A percentile compares a stretch with the other conserved stretches of the same genome.
These are phyloP conservation scores for Elanoides forficatus DNA, from an alignment of 2,113 vertebrate species.

Conservation along the genomic window DNA sequence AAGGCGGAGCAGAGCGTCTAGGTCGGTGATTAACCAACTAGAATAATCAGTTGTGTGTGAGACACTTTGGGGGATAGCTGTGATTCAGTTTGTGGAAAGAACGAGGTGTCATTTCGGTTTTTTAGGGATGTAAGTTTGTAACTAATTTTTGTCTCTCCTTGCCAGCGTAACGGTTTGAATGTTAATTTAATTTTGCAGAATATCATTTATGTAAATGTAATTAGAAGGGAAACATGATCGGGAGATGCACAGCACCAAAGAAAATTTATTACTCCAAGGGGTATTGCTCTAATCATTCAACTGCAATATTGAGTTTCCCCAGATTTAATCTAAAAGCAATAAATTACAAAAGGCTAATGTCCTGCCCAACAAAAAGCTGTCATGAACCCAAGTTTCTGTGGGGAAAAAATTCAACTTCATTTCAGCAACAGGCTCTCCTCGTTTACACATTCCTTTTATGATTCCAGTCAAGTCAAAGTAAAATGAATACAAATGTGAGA, in stretches of 20 bases:
- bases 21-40: slow-evolving; percentile 55
- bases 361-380: slow-evolving; percentile 80
- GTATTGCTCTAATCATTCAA: slow-evolving; percentile 97
- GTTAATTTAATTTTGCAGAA: slow-evolving; percentile 92
- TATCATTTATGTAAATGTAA: slow-evolving; percentile 99
- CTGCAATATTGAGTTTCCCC: slow-evolving; percentile 96
- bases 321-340: slow-evolving; percentile 97
- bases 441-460: slow-evolving; percentile 71
- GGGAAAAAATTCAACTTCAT: slow-evolving; percentile 69
- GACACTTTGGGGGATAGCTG: slow-evolving; percentile 57
- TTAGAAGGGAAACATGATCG: slow-evolving; percentile 94
- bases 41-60: slow-evolving; percentile 22
- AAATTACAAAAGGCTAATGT: slow-evolving; percentile 91
- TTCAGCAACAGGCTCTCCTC: slow-evolving; percentile 77
- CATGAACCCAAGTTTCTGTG: slow-evolving; percentile 78
- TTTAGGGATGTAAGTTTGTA: slow-evolving; percentile 74
- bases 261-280: slow-evolving; percentile 93
- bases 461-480: slow-evolving; percentile 60
- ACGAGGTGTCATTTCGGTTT: slow-evolving; percentile 52
- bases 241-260: slow-evolving; percentile 85
- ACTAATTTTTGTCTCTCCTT: slow-evolving; percentile 83
- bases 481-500: slow-evolving; percentile 63
- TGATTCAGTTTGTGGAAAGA: slow-evolving; percentile 66
- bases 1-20: slow-evolving; percentile 36
- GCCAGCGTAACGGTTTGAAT: slow-evolving; percentile 80